Base-by-base conservation (phyloP, 2,888 invertebrate genomes). In the Trimorus sp. region DNA sequence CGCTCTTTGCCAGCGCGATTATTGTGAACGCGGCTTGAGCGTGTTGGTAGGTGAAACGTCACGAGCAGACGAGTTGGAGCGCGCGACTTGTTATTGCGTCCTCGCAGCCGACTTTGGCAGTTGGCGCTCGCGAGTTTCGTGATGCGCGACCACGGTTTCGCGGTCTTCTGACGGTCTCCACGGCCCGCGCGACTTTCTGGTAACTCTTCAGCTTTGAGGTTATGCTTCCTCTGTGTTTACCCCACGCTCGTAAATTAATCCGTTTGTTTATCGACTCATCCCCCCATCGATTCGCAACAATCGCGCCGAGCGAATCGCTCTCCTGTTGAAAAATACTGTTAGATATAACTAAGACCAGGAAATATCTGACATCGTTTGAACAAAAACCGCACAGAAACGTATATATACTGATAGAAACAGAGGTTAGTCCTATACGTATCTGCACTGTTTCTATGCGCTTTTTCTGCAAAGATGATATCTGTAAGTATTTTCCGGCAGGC, bases 61-160 rank as follows among this genome's bases (percentile, higher is more conserved):
- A 70, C 70, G 60, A 73, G 62, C 71, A 73, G 71, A 73, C 42
- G 71, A 53, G 54, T 7, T 42, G 14, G 7, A 54, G 62, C 26
- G 54, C 62, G 54, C 8, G 16, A 54, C 42, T 54, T 53, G 62
- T 54, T 37, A 42, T 54, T 26, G 36, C 8, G 9, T 12, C 3
- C 14, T 3, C 26, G 36, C 14, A 49, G 37, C 7, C 58, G 69
- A 37, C 26, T 58, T 62, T 62, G 26, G 15, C 71, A 62, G 42
- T 62, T 69, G 53, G 42, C 36, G 53, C 48, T 45, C 26, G 71
- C n/a, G 40, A 62, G 9, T 62, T 40, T 37, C 66, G 59, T 59
- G 26, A 74, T 74, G 74, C 65, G 49, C 26, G 16, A 65, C 16
- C 36, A 58, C 45, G 74, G 14, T 11, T 74, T 56, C 40, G 26